These are phyloP conservation scores for Melieria picta DNA, from an alignment of 2,888 invertebrate genomes.

Conservation along the genomic window DNA sequence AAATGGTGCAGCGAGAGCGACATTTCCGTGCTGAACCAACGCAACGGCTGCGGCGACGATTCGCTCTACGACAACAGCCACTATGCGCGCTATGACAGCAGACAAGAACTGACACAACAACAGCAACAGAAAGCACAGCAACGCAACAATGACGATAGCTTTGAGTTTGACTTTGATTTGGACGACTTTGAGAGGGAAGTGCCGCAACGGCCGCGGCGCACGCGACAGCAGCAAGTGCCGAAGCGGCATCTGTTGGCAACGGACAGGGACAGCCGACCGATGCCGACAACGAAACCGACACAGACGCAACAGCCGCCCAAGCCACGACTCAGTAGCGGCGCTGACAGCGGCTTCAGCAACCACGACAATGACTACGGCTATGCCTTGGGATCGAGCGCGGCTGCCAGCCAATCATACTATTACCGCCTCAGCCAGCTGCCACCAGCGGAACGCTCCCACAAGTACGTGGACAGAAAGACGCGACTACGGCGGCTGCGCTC, in stretches of 20 bases:
- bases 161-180: constrained; percentile 56
- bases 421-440: constrained; percentile 18
- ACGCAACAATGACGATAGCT: constrained; percentile 45
- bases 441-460: constrained; percentile 25
- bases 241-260: background rate
- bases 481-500: constrained; percentile 40
- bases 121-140: background rate
- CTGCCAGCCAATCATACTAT: constrained; percentile 3
- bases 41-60: constrained; percentile 35
- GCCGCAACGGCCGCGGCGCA: constrained; percentile 9
- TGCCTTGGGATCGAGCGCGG: background rate
- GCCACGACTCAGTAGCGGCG: background rate
- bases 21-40: constrained; percentile 52
- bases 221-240: constrained; percentile 3
- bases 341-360: constrained; percentile 14
- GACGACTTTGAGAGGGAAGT: constrained; percentile 41
- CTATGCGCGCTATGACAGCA: constrained; percentile 23
- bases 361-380: constrained; percentile 26
- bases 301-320: constrained; percentile 25
- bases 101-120: constrained; percentile 9
- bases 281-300: constrained; percentile 20
- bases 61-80: constrained; percentile 22
- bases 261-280: constrained; percentile 19
- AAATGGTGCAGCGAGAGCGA: constrained; percentile 66
- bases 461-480: constrained; percentile 40